Percentiles rank a stretch among this genome's conserved stretches.
These are phyloP conservation scores for Manduca sexta DNA, from an alignment of 1,140 invertebrate genomes.

Conservation along the genomic window DNA sequence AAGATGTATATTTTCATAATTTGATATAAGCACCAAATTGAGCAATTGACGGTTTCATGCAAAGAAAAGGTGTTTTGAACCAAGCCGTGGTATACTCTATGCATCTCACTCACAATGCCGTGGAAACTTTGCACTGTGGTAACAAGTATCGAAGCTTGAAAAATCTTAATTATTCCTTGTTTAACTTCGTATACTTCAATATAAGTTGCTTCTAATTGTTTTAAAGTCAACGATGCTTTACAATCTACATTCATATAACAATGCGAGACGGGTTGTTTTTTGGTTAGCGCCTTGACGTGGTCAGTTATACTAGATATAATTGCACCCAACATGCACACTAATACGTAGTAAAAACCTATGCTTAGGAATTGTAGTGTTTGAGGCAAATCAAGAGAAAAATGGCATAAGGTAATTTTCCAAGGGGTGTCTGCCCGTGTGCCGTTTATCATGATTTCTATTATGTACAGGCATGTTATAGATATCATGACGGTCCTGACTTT, in stretches of 20 bases:
- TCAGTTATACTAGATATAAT: constrained; percentile 33
- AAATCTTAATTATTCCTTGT: constrained; percentile 33
- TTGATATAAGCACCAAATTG: constrained; percentile 50
- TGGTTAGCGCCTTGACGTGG: constrained; percentile 19
- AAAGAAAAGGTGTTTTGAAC: constrained; percentile 18
- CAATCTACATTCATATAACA: constrained; percentile 20
- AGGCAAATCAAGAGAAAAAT: constrained; percentile 34
- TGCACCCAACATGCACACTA: constrained; percentile 33
- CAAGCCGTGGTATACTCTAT: constrained; percentile 46
- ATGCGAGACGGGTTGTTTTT: constrained; percentile 9
- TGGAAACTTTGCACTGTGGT: constrained; percentile 48
- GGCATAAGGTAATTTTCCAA: constrained; percentile 45
- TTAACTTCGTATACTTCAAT: constrained; percentile 43
- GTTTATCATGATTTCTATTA: constrained; percentile 33
- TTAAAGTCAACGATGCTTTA: constrained; percentile 23
- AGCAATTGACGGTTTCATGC: constrained; percentile 42
- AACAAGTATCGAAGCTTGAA: constrained; percentile 42
- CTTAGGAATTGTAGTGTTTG: constrained; percentile 43
- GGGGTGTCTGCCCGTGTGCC: constrained; percentile 26
- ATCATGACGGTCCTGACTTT: too few species aligned
- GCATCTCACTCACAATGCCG: constrained; percentile 42
- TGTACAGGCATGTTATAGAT: too few species aligned
- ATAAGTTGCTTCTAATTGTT: constrained; percentile 37
- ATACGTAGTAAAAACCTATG: constrained; percentile 33
- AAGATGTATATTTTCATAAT: constrained; percentile 46